Conservation (phyloP, 2,113 vertebrate species). For the Recurvirostra avosetta region DNA sequence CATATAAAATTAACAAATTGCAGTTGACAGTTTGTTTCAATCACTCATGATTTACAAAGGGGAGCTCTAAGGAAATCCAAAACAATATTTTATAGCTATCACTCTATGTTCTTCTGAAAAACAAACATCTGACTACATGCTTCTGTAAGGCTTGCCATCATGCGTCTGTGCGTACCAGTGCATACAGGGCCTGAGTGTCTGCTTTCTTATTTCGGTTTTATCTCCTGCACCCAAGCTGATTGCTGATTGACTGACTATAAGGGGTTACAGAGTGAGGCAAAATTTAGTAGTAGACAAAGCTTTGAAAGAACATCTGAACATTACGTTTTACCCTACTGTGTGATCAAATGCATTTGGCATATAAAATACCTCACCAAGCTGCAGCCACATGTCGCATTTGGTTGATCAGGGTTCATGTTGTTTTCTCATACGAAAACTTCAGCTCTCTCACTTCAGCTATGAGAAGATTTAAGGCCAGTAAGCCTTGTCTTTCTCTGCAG, state of each 20-base stretch:
- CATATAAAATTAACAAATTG: background rate
- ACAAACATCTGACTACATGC: background rate
- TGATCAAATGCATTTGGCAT: background rate
- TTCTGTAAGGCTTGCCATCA: background rate
- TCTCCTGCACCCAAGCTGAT: background rate
- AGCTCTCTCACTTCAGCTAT: background rate
- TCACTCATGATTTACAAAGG: slow-evolving; percentile 13
- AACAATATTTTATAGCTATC: background rate
- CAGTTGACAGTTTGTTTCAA: slow-evolving; percentile 26
- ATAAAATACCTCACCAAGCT: background rate
- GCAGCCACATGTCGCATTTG: background rate
- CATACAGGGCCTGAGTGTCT: background rate
- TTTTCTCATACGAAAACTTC: background rate
- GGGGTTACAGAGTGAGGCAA: background rate
- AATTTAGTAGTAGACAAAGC: background rate
- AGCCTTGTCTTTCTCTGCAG: background rate
- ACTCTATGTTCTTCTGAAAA: background rate
- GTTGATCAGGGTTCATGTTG: fast-evolving
- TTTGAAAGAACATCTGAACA: background rate
- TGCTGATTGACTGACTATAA: background rate
- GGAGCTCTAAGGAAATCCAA: background rate
- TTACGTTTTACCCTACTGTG: background rate
- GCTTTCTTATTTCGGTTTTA: background rate
- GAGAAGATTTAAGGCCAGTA: background rate
- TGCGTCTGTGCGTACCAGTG: background rate